Evolutionary conservation across 2,888 invertebrate genomes (phyloP), one percentile per base, ranked within the genome.

Genomic region (Zootermopsis nevadensis): DNA sequence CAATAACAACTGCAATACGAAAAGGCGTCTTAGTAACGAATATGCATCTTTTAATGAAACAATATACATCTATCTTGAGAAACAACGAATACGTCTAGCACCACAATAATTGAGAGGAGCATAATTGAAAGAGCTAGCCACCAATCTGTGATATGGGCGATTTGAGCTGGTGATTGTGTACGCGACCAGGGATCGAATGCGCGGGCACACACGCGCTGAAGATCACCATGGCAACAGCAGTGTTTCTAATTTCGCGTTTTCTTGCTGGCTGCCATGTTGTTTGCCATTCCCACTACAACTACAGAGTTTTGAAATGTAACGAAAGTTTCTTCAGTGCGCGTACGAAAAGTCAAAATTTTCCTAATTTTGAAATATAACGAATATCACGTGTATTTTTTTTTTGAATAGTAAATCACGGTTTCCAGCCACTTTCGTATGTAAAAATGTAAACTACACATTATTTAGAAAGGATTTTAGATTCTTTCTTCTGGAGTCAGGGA

Each of bases 1-100:
- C 66, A 42, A 66, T 77, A 83, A 81, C 82, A 83, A 82, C 66
- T 76, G 79, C 79, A 77, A 82, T 82, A 82, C 77, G 82, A 82
- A 82, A 82, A 77, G 67, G 42, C 67, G 7, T 77, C 55, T 33
- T 82, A 53, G 67, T 60, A 72, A 55, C 72, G 53, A 81, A 81
- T 69, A 42, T 74, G 55, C 35, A 48, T 55, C 27, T 74, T 82
- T 55, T 76, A 79, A 79, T 66, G 79, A 66, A 79, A 79, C 66
- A 74, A n/a, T 74, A 33, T 33, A 74, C 38, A 74, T 74, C 2
- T 74, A 2, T 76, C 31, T 55, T 74, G 33, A 76, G 38, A 67
- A 80, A 69, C 77, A 77, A 66, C 76, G 77, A 82, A 77, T 31
- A 82, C 38, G 27, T 82, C 72, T 83, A 80, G 69, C 80, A 83